Evolutionary conservation across 2,888 invertebrate species (phyloP).

Genomic region (Eucera pruinosa): DNA sequence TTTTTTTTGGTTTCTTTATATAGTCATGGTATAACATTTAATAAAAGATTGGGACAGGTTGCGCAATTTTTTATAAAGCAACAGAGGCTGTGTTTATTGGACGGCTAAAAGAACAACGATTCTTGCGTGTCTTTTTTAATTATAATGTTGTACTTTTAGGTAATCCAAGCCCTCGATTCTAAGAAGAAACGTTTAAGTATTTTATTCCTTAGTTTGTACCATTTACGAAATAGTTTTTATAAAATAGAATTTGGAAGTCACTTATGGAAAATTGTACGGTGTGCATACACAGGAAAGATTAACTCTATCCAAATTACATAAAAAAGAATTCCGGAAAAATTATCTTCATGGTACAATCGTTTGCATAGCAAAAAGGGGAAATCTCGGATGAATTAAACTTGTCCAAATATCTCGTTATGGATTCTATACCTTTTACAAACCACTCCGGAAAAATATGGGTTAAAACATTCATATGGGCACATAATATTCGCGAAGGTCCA

Average conservation of each 20-base stretch:
- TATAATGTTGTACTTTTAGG: too few species aligned
- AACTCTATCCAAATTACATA: too few species aligned
- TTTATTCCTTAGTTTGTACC: background rate
- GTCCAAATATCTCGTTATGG: background rate
- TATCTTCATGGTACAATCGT: background rate
- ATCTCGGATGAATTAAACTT: background rate
- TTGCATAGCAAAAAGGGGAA: background rate
- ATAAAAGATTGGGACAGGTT: background rate
- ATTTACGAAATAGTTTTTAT: background rate
- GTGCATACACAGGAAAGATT: too few species aligned
- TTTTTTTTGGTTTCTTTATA: background rate
- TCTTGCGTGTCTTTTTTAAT: too few species aligned
- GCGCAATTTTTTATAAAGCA: background rate
- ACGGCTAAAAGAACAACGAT: too few species aligned
- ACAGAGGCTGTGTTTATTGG: background rate
- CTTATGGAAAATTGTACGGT: too few species aligned
- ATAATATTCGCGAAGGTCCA: background rate
- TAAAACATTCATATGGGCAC: background rate
- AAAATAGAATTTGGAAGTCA: too few species aligned
- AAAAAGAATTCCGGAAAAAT: background rate
- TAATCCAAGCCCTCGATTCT: too few species aligned
- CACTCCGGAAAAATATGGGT: background rate
- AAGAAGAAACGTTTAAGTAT: background rate
- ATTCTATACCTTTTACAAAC: background rate
- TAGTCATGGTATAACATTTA: conserved; percentile 3